These are phyloP conservation scores for Aplodontia rufa DNA, from an alignment of 2,113 vertebrate species.

Conservation along the genomic window DNA sequence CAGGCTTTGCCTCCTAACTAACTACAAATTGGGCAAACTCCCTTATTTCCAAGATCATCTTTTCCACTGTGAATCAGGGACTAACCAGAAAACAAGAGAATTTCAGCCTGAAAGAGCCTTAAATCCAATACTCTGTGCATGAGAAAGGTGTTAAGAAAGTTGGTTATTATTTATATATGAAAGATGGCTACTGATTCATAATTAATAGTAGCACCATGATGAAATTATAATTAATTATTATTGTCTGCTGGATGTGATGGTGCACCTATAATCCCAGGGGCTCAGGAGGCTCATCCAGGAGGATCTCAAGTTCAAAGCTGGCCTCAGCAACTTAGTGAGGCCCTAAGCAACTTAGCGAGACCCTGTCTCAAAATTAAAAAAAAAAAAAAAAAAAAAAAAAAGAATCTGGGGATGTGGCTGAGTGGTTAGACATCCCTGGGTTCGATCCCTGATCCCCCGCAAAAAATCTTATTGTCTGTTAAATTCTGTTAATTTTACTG, in stretches of 20 bases:
- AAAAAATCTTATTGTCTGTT: background rate
- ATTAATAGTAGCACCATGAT: background rate
- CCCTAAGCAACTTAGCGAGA: too few relatives aligned
- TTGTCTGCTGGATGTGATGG: too few relatives aligned
- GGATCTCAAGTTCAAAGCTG: too few relatives aligned
- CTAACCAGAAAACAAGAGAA: slow-evolving; percentile 25
- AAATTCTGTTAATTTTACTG: background rate
- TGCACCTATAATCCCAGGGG: too few relatives aligned
- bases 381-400: too few relatives aligned
- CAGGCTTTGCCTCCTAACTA: background rate
- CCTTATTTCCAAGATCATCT: slow-evolving; percentile 2
- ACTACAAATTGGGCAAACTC: background rate
- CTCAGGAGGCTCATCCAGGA: too few relatives aligned
- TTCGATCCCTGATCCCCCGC: too few relatives aligned
- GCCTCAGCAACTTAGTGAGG: too few relatives aligned
- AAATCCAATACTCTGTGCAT: background rate
- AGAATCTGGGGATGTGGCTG: too few relatives aligned
- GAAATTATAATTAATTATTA: background rate
- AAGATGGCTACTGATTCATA: background rate
- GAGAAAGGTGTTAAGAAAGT: background rate
- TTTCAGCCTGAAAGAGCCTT: too few relatives aligned
- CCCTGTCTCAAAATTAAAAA: too few relatives aligned
- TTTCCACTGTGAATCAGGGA: background rate
- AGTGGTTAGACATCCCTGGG: too few relatives aligned
- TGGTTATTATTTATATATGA: background rate